Base-by-base conservation (phyloP, 2,113 vertebrate genomes). In the Physeter macrocephalus region DNA sequence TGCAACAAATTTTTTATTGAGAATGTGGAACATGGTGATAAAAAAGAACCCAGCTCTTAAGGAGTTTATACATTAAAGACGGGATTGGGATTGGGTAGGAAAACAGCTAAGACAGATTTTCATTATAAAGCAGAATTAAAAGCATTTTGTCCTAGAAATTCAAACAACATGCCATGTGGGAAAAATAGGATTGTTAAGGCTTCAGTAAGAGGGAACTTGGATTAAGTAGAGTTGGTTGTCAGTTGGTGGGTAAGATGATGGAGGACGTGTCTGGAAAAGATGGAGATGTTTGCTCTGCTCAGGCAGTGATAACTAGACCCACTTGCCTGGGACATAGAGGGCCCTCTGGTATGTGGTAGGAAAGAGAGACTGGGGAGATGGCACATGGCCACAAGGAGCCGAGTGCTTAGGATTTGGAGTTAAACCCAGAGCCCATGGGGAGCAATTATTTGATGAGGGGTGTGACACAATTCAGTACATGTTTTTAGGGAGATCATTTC, bases 291-390 rank as follows among this genome's bases (percentile, higher is more conserved):
- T 20, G 9, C 64, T 9, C 0, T 39, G 25, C 54, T n/a, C 1
- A 4, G n/a, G 52, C 27, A 2, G 15, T 1, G 7, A 29, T 2
- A 6, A 29, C 2, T 6, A 29, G 29, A 9, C 13, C 1, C 1
- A 0, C 0, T 0, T 7, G 18, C 52, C 27, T 4, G 18, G 49
- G 29, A 1, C 4, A 0, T 5, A 8, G 72, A 36, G 1, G 34
- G 9, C 15, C 6, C 41, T 39, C 12, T n/a, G 31, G 59, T 23
- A n/a, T 12, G 11, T 2, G 14, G 29, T 54, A 21, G 4, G 2
- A 6, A 49, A 31, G 18, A 5, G 6, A 49, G 34, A 4, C 36
- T 8, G 1, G 6, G 17, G 20, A 21, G 29, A 17, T 2, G 2
- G 15, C 13, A 6, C 0, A 8, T 0, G 6, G 5, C 62, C 34